phyloP scores from a whole-genome alignment of 30 jellyfish, hydroid and myxozoan genomes.

The Aurelia aurita complex sp. Pacific region DNA sequence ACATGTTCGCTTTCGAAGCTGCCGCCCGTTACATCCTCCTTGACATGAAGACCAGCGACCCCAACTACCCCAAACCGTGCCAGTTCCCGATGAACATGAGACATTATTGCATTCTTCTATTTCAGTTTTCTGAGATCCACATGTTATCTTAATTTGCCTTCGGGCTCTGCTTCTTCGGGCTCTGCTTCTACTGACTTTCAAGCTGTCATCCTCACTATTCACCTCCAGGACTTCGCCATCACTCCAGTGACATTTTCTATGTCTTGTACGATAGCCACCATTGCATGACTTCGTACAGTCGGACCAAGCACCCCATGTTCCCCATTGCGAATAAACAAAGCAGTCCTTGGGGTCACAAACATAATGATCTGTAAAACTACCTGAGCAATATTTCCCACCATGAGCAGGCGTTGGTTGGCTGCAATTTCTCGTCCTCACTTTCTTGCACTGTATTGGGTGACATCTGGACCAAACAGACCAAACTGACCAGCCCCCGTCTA shows the following conservation, averaged over 20 bases:
- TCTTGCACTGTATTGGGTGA: conserved; percentile 74
- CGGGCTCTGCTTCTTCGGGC: conserved; percentile 12
- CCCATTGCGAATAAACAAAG: conserved; percentile 79
- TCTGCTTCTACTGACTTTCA: conserved; percentile 51
- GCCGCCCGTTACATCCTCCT: conserved; percentile 82
- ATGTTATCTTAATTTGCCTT: conserved; percentile 48
- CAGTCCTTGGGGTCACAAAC: conserved; percentile 71
- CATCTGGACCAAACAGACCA: conserved; percentile 96
- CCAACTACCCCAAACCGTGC: conserved; percentile 94
- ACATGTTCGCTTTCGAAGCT: conserved; percentile 76
- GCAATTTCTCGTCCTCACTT: conserved; percentile 74
- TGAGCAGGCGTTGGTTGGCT: conserved; percentile 58
- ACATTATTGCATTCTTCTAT: conserved; percentile 65
- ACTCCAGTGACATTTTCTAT: conserved; percentile 81
- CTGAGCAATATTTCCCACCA: conserved; percentile 84
- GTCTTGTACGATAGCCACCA: conserved; percentile 88
- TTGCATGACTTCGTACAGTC: conserved; percentile 81
- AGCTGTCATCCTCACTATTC: conserved; percentile 15
- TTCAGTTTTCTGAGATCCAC: conserved; percentile 77
- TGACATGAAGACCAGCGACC: conserved; percentile 82
- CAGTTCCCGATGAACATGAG: conserved; percentile 57
- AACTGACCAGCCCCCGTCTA: conserved; percentile 85
- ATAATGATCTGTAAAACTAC: conserved; percentile 38
- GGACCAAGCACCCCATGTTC: conserved; percentile 92
- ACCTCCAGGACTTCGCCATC: conserved; percentile 17